Conservation (phyloP, 2,113 vertebrate species). For the Puntigrus tetrazona region DNA sequence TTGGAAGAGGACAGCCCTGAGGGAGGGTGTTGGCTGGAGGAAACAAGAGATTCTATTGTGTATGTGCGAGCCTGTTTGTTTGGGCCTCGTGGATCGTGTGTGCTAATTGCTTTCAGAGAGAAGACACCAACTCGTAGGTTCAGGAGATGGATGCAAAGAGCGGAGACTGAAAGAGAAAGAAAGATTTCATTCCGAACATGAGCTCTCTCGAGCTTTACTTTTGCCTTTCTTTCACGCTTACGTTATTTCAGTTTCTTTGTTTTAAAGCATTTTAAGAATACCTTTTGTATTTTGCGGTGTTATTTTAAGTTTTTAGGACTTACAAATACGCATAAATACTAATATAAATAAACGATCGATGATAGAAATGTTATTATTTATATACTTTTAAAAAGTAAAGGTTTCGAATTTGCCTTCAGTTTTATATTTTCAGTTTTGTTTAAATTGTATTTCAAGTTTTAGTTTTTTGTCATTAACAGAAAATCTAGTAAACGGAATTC, state of each 20-base stretch:
- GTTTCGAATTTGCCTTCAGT: neutral
- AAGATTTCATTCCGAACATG: neutral
- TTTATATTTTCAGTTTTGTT: neutral
- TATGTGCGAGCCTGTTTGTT: constrained; percentile 58
- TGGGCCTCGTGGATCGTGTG: constrained; percentile 48
- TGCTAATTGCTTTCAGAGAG: constrained; percentile 64
- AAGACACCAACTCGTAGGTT: constrained; percentile 31
- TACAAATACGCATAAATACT: neutral
- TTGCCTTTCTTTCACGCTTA: neutral
- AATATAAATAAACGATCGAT: neutral
- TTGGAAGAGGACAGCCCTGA: constrained; percentile 64
- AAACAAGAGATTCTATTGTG: constrained; percentile 59
- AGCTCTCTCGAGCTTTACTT: neutral
- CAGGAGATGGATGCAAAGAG: constrained; percentile 21
- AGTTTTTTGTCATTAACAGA: too few relatives aligned
- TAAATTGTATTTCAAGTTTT: neutral
- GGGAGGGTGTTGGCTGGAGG: constrained; percentile 63
- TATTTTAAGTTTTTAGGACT: neutral
- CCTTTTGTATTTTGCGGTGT: neutral
- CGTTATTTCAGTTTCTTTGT: neutral
- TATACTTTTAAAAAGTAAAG: neutral
- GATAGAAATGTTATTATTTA: neutral
- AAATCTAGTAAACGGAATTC: too few relatives aligned
- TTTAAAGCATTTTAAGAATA: neutral
- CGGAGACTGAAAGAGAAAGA: neutral